A percentile compares a stretch with the other conserved stretches of the same genome.
phyloP scores from a whole-genome alignment of 2,888 invertebrate species.

The Sepiola atlantica region DNA sequence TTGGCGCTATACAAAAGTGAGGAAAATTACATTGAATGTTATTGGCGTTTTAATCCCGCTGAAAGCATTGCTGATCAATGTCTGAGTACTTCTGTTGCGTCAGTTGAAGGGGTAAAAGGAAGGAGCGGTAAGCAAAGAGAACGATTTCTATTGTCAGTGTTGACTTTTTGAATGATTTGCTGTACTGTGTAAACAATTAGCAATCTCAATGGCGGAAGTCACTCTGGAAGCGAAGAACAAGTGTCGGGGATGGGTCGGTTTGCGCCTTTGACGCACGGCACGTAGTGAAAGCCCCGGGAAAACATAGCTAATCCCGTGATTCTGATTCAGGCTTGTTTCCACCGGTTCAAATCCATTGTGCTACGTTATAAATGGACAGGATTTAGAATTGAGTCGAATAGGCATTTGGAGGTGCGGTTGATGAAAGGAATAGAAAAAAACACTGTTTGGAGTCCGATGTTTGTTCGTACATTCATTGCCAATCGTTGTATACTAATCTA shows the following conservation, averaged over 20 bases:
- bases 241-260: neutral
- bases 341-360: neutral
- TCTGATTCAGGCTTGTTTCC: neutral
- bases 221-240: neutral
- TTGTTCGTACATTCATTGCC: neutral
- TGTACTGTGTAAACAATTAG: neutral
- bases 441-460: neutral
- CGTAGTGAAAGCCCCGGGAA: neutral
- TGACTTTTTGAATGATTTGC: neutral
- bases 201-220: neutral
- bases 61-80: neutral
- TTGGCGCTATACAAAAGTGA: too few relatives aligned
- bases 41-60: neutral
- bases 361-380: neutral
- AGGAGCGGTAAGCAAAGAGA: neutral
- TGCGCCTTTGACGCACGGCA: neutral
- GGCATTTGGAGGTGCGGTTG: neutral
- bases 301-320: neutral
- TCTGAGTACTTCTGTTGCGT: neutral
- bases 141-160: neutral
- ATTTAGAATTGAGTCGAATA: neutral
- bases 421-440: neutral
- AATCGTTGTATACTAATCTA: too few relatives aligned
- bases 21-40: neutral
- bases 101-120: neutral